phyloP scores from a whole-genome alignment of 2,113 vertebrate genomes.

The Leptodactylus fuscus region DNA sequence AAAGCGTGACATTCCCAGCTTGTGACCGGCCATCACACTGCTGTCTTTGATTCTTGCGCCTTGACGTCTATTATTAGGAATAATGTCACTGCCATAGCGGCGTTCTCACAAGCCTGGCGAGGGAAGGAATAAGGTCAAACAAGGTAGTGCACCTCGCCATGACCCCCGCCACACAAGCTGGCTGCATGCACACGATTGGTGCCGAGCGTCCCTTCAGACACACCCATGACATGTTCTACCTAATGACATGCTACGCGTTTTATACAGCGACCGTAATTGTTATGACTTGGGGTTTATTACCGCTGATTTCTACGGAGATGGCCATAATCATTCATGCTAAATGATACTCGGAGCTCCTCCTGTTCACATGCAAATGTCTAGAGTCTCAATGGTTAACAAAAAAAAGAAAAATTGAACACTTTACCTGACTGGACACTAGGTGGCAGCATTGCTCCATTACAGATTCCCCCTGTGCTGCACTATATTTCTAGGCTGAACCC shows the following conservation, averaged over 20 bases:
- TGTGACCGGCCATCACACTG: constrained; percentile 1
- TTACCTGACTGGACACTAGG: constrained; percentile 56
- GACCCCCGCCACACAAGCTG: constrained; percentile 19
- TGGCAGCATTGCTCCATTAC: constrained; percentile 63
- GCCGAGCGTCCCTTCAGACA: background rate
- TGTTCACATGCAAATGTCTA: background rate
- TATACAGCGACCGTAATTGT: background rate
- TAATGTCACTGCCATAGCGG: background rate
- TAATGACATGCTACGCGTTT: background rate
- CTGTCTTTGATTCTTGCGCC: background rate
- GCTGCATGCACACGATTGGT: background rate
- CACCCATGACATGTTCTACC: background rate
- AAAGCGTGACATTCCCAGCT: background rate
- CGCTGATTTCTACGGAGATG: background rate
- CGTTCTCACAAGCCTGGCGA: too few relatives aligned
- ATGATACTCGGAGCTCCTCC: background rate
- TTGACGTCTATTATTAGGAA: background rate
- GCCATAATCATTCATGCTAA: background rate
- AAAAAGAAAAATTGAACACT: constrained; percentile 50
- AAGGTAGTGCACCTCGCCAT: constrained; percentile 18
- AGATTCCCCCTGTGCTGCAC: background rate
- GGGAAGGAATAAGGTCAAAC: constrained; percentile 1
- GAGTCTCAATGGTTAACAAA: constrained; percentile 2
- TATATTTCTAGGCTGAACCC: constrained; percentile 45
- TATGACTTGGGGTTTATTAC: background rate